Conservation (phyloP, 2,888 invertebrate genomes). For the Xestia ashworthii region DNA sequence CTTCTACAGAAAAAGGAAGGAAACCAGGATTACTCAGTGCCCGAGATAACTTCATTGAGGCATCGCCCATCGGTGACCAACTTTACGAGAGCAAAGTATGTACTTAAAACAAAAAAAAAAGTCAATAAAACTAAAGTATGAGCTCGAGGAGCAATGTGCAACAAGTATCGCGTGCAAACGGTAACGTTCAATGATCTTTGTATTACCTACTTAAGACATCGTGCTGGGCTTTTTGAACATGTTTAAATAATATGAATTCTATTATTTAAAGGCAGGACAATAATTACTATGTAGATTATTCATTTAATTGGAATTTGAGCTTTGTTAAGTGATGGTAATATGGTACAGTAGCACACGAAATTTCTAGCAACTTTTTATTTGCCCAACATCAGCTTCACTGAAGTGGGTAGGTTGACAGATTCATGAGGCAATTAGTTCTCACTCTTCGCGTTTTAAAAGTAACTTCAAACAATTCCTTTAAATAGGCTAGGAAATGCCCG, state of each 20-base stretch:
- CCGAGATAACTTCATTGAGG: neutral
- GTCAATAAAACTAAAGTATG: neutral
- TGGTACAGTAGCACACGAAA: neutral
- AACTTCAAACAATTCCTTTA: constrained; percentile 4
- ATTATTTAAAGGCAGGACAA: constrained; percentile 8
- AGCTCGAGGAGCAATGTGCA: constrained; percentile 18
- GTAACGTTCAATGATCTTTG: constrained; percentile 22
- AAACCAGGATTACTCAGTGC: neutral
- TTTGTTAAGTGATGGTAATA: constrained; percentile 16
- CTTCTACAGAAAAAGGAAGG: neutral
- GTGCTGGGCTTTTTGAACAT: neutral
- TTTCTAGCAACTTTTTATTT: neutral
- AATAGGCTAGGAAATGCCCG: constrained; percentile 9
- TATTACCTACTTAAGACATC: neutral
- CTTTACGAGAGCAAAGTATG: neutral
- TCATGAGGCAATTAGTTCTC: neutral
- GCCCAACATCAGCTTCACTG: neutral
- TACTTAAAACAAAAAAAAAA: neutral
- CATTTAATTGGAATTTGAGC: neutral
- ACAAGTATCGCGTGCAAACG: constrained; percentile 10
- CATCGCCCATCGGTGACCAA: neutral
- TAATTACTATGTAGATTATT: constrained; percentile 2
- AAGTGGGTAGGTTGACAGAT: constrained; percentile 31
- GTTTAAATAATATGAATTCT: neutral
- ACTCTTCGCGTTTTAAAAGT: neutral